Conservation (phyloP, 2,113 vertebrate species). For the Gobius niger region DNA sequence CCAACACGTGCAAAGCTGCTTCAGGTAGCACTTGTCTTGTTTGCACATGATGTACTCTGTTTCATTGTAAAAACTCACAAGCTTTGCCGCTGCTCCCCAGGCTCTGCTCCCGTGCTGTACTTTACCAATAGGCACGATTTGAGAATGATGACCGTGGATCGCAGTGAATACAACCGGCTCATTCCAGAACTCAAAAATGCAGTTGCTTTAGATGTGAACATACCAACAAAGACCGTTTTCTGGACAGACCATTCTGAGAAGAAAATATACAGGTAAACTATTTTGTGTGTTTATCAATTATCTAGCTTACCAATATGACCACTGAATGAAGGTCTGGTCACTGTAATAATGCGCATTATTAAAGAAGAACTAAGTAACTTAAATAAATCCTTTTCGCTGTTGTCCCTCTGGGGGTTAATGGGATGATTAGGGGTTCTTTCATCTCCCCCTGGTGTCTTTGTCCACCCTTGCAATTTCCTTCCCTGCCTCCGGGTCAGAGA, state of each 20-base stretch:
- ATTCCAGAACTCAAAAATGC: conserved; percentile 80
- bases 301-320: no score
- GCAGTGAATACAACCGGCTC: conserved; percentile 78
- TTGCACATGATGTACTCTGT: background rate
- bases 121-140: conserved; percentile 88
- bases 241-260: conserved; percentile 84
- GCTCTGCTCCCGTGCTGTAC: conserved; percentile 76
- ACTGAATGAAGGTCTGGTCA: no score
- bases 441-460: no score
- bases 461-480: no score
- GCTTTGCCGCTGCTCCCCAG: conserved; percentile 54
- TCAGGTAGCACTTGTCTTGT: conserved; percentile 65
- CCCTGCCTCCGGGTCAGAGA: no score
- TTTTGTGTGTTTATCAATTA: background rate
- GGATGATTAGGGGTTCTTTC: no score
- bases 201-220: conserved; percentile 83
- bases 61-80: background rate
- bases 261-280: conserved; percentile 87
- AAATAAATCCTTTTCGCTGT: no score
- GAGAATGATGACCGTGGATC: conserved; percentile 81
- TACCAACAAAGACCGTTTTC: conserved; percentile 79
- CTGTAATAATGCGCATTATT: no score
- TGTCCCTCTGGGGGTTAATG: no score
- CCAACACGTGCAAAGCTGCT: conserved; percentile 78
- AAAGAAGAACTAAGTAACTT: no score